phyloP scores from a whole-genome alignment of 2,888 invertebrate genomes.

The Darwinula stevensoni region DNA sequence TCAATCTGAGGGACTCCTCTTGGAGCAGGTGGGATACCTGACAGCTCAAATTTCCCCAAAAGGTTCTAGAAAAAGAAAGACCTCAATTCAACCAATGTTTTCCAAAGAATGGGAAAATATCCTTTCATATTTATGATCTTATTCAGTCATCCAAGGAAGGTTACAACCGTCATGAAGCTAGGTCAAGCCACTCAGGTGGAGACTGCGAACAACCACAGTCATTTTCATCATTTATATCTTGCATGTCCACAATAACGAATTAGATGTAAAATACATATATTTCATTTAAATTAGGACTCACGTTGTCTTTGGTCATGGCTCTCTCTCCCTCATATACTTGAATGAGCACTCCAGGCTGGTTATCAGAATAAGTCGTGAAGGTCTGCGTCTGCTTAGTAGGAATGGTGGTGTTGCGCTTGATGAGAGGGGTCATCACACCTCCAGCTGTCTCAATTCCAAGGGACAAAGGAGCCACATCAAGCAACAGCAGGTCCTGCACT shows the following conservation, averaged over 20 bases:
- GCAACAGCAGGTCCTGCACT: slow-evolving; percentile 29
- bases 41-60: slow-evolving; percentile 83
- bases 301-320: slow-evolving; percentile 78
- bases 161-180: too few relatives aligned
- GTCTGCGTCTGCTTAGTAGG: slow-evolving; percentile 29
- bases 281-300: slow-evolving; percentile 6
- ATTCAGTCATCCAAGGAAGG: slow-evolving; percentile 11
- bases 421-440: slow-evolving; percentile 35
- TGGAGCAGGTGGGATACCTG: slow-evolving; percentile 53
- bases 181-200: too few relatives aligned
- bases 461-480: slow-evolving; percentile 32
- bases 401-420: slow-evolving; percentile 34
- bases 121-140: slow-evolving; percentile 3
- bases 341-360: slow-evolving; percentile 31
- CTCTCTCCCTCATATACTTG: slow-evolving; percentile 73
- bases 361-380: slow-evolving; percentile 32
- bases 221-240: too few relatives aligned
- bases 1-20: slow-evolving; percentile 40
- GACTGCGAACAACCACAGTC: slow-evolving; percentile 13
- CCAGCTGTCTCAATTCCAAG: slow-evolving; percentile 38
- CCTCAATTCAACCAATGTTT: slow-evolving; percentile 1
- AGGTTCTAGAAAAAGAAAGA: slow-evolving; percentile 7
- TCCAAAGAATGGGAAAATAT: not conserved
- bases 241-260: not conserved
- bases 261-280: too few relatives aligned